Evolutionary conservation across 2,797 vertebrate species (phyloP), one percentile per base, ranked within the genome.

Genomic region (Ara ararauna): DNA sequence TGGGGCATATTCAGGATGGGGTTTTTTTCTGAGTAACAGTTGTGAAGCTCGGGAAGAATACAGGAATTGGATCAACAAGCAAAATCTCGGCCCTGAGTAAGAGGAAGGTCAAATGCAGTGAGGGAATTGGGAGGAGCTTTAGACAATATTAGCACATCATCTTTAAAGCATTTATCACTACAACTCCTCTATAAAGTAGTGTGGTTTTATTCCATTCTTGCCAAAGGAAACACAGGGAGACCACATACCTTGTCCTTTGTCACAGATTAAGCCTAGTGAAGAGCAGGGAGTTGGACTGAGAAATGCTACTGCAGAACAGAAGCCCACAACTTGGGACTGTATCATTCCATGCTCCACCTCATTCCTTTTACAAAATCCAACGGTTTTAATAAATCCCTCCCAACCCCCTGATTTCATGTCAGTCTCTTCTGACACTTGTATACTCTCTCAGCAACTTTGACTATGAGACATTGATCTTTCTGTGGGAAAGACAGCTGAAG

Each of bases 121-220:
- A 45, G 9, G 15, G 26, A 61, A 56, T 1, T 74, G 36, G 10
- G 23, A 91, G 22, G 29, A 70, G 17, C 29, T 81, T 72, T 34
- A 90, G 88, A 42, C 26, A 62, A 21, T 62, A 44, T 8, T 18
- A 94, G 21, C 42, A 68, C 38, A 36, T n/a, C 0, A 4, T 51
- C 85, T 76, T 80, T 54, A 77, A 85, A 90, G 22, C 30, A 65
- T 65, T 51, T 87, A 72, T 68, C 66, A 77, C 85, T 53, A 64
- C 48, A 89, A n/a, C 48, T 68, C 26, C 30, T 91, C 91, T 68
- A 8, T 62, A 61, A 77, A 79, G 5, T 6, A 77, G n/a, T 21
- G n/a, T 30, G 67, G 12, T 80, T 13, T 64, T 80, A 74, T 4
- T 72, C n/a, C 8, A 19, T 72, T 85, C 62, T 83, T 44, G 64